A percentile compares a stretch with the other conserved stretches of the same genome.
Evolutionary conservation across 2,797 vertebrate genomes (phyloP).

Genomic region (Aythya fuligula): DNA sequence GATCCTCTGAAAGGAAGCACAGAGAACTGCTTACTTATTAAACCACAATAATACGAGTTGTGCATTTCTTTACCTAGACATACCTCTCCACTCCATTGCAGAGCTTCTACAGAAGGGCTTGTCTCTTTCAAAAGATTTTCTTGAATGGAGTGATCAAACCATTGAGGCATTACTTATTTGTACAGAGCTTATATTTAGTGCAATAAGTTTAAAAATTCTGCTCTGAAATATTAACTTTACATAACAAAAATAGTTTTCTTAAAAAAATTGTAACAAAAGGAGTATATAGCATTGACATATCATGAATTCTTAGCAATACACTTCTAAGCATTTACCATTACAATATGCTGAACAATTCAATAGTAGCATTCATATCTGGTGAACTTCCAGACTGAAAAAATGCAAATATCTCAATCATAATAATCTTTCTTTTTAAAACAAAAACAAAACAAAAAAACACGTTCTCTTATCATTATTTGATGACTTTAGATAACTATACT

Average conservation of each 20-base stretch:
- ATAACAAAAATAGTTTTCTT: conserved; percentile 86
- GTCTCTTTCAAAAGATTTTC: conserved; percentile 75
- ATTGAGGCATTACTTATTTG: conserved; percentile 75
- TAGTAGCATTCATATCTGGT: conserved; percentile 80
- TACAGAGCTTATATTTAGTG: conserved; percentile 82
- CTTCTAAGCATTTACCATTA: conserved; percentile 81
- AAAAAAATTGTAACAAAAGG: conserved; percentile 85
- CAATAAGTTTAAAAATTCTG: conserved; percentile 85
- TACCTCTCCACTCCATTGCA: conserved; percentile 49
- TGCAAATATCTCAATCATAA: conserved; percentile 33
- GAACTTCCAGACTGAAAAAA: conserved; percentile 74
- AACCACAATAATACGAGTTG: conserved; percentile 44
- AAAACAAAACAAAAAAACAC: conserved; percentile 26
- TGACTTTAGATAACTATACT: conserved; percentile 63
- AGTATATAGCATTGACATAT: conserved; percentile 82
- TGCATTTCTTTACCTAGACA: conserved; percentile 48
- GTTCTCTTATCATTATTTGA: conserved; percentile 63
- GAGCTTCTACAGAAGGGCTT: conserved; percentile 70
- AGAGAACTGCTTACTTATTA: conserved; percentile 71
- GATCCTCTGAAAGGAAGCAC: conserved; percentile 81
- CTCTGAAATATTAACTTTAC: conserved; percentile 85
- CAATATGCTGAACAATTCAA: conserved; percentile 77
- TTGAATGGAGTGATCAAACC: conserved; percentile 77
- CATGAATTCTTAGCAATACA: conserved; percentile 82
- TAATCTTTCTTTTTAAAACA: background rate